Percentiles rank a stretch among this genome's conserved stretches.
Conservation (phyloP, 2,888 invertebrate genomes). For the Aleiodes leptofemur region DNA sequence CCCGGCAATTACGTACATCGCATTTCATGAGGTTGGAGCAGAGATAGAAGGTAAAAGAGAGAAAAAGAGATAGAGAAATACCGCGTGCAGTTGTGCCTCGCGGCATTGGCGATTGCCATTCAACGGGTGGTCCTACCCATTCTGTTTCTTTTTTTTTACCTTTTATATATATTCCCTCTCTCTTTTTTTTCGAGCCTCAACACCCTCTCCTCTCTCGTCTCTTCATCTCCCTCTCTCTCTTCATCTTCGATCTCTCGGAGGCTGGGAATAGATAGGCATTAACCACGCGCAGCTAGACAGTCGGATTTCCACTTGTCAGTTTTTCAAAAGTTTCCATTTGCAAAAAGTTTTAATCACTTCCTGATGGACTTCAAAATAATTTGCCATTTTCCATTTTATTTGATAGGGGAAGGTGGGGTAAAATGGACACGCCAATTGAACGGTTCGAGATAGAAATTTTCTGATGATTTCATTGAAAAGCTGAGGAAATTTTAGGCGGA, state of each 20-base stretch:
- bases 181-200: slow-evolving; percentile 36
- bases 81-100: slow-evolving; percentile 34
- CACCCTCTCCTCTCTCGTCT: not conserved
- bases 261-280: slow-evolving; percentile 15
- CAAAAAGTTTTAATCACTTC: slow-evolving; percentile 63
- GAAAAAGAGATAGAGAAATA: slow-evolving; percentile 14
- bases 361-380: slow-evolving; percentile 35
- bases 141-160: slow-evolving; percentile 38
- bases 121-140: slow-evolving; percentile 50
- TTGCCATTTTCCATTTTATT: not conserved
- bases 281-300: slow-evolving; percentile 34
- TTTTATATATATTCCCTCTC: slow-evolving; percentile 8
- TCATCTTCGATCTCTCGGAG: slow-evolving; percentile 13
- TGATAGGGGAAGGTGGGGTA: too few relatives aligned
- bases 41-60: slow-evolving; percentile 20
- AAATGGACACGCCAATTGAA: too few relatives aligned
- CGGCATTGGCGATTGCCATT: slow-evolving; percentile 47
- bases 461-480: too few relatives aligned
- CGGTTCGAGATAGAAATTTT: too few relatives aligned
- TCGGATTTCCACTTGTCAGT: slow-evolving; percentile 50
- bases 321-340: slow-evolving; percentile 68
- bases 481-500: too few relatives aligned
- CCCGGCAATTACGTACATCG: slow-evolving; percentile 48
- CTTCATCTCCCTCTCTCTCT: not conserved
- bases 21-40: slow-evolving; percentile 38